Evolutionary conservation across 2,797 vertebrate genomes (phyloP), one percentile per base, ranked within the genome.

Genomic region (Helarctos malayanus): DNA sequence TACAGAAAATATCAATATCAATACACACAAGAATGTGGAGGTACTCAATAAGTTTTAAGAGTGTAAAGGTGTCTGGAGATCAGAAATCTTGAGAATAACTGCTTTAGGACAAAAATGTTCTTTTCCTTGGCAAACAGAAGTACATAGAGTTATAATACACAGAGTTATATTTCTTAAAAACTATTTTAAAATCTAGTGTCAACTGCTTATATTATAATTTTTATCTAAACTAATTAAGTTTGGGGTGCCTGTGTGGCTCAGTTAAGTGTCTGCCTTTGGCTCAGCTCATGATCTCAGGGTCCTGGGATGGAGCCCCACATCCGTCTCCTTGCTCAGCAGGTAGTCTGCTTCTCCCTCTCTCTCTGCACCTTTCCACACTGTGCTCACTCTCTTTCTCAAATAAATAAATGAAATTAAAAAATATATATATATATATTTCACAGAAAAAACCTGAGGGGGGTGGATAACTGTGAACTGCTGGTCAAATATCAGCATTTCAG

Each of bases 101-200:
- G 12, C 35, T 69, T 49, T 94, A 49, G 29, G n/a, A 2, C 2
- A 54, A 41, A 92, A 49, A 3, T 83, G 5, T 14, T 83, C 7
- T 49, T 86, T 97, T 92, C n/a, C n/a, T 91, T 92, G 45, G 57
- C 56, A 89, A 96, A 23, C 1, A 68, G 35, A 56, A 88, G 15
- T 15, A 54, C 18, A 49, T 23, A 54, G 85, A 68, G 27, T 69
- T 94, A 73, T 38, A 59, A 73, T 5, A 12, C 59, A 65, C 38
- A 35, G 5, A 92, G 47, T 76, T 65, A n/a, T 25, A 83, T 82
- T 82, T 83, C 47, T 81, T 45, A 57, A 78, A 94, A 92, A 83
- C 11, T n/a, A 0, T 23, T 79, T 18, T 56, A n/a, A 52, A 76
- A 25, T 78, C 19, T 9, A 35, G 3, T 89, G 32, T 86, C 35